Base-by-base conservation (phyloP, 2,888 invertebrate genomes). In the Meandrusa payeni region DNA sequence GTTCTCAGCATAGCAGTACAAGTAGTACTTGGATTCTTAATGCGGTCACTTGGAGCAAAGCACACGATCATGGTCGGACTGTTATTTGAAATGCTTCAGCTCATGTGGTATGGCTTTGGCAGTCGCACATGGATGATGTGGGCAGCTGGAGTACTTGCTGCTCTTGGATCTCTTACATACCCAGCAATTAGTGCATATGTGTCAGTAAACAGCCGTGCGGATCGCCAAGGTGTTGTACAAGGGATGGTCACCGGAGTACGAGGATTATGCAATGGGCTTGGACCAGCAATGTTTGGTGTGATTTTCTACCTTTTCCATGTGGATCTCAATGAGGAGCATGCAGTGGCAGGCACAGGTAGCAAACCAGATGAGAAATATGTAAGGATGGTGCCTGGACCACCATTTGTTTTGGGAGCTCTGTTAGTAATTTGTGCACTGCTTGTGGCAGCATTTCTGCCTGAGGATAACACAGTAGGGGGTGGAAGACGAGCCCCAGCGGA, bases 61-160 rank as follows among this genome's bases (percentile, higher is more conserved):
- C 96, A 97, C 76, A 97, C 99, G 41, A 99, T 99, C 61, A 97
- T 99, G 91, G 89, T 99, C 69, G 99, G 99, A 39, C 91, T 99
- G 52, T 85, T 97, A 51, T 97, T 98, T 86, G 99, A 99, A 89
- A 95, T 97, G 92, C 89, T 98, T 59, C 99, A 99, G 79, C 90
- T 99, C 52, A 93, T 98, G 89, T 98, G 97, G 95, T 98, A 97
- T 75, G 98, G 98, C 24, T 97, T 98, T 69, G 97, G 98, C 42
- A 97, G 97, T 59, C 94, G 97, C 64, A 95, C 94, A 51, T 98
- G 98, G 98, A 97, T 99, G 95, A 98, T 99, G 97, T 99, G 99
- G 99, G 95, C 96, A 23, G 99, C 99, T 5, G 99, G 99, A 40
- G 92, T 97, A 55, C 89, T 99, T 55, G 99, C 99, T 22, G 97